These are phyloP conservation scores for Dicrostonyx torquatus DNA, from an alignment of 2,797 vertebrate species.

Conservation along the genomic window DNA sequence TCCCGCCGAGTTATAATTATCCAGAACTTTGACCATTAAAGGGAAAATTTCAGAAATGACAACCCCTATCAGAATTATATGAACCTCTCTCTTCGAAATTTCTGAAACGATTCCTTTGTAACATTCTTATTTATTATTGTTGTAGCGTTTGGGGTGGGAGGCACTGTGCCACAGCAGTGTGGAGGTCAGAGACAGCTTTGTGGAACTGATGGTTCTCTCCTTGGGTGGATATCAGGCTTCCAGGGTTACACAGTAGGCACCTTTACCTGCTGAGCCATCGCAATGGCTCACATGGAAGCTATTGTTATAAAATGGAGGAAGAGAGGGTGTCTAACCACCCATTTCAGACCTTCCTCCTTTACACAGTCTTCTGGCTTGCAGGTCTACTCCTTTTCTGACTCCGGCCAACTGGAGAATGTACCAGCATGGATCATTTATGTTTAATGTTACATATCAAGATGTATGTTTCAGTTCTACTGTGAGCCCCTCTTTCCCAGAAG, in stretches of 20 bases:
- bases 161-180: background rate
- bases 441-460: background rate
- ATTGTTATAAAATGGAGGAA: background rate
- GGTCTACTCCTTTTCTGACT: background rate
- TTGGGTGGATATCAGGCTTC: background rate
- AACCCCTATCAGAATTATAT: background rate
- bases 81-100: background rate
- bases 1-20: slow-evolving; percentile 66
- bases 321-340: background rate
- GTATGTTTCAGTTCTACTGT: background rate
- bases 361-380: background rate
- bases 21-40: background rate
- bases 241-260: background rate
- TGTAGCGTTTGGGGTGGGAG: background rate
- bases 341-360: background rate
- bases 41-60: slow-evolving; percentile 18
- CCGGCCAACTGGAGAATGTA: slow-evolving; percentile 17
- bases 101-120: slow-evolving; percentile 16
- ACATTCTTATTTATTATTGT: background rate
- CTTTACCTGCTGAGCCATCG: background rate
- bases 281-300: background rate
- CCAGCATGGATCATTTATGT: background rate
- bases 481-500: background rate
- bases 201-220: background rate
- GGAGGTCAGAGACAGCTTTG: background rate